A percentile compares a stretch with the other conserved stretches of the same genome.
Conservation (phyloP, 2,797 vertebrate genomes). For the Rhabdophis nuchalis region DNA sequence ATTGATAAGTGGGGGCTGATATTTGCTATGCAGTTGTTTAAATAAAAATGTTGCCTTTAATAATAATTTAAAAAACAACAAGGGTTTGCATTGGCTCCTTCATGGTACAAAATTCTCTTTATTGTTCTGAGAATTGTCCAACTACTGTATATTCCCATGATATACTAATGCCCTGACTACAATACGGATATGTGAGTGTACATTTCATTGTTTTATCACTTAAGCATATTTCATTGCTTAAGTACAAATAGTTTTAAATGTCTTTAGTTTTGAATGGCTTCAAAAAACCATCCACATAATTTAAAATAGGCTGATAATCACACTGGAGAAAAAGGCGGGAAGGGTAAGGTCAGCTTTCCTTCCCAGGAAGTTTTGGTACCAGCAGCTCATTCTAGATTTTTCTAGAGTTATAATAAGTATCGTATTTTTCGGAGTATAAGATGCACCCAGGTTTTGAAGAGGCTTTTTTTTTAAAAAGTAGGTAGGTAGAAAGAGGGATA, state of each 20-base stretch:
- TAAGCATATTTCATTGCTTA: neutral
- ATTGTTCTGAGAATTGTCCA: conserved; percentile 42
- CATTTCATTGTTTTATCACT: neutral
- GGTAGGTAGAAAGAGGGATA: too few relatives aligned
- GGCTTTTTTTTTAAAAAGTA: too few relatives aligned
- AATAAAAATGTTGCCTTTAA: conserved; percentile 18
- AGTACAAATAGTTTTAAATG: neutral
- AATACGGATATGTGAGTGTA: neutral
- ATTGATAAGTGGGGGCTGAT: conserved; percentile 45
- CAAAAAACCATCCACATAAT: neutral
- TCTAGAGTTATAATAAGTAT: neutral
- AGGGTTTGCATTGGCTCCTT: conserved; percentile 51
- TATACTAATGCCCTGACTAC: neutral
- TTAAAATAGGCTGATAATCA: neutral
- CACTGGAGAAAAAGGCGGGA: neutral
- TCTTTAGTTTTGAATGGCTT: neutral
- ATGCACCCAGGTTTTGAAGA: too few relatives aligned
- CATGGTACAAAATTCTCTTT: conserved; percentile 43
- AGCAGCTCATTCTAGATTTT: neutral
- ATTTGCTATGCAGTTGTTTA: conserved; percentile 9
- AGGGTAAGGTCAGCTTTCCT: neutral
- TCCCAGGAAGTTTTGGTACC: neutral
- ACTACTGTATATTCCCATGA: conserved; percentile 43
- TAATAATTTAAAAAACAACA: neutral
- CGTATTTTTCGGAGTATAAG: too few relatives aligned